phyloP scores from a whole-genome alignment of 2,888 invertebrate genomes.

The Therioaphis trifolii region DNA sequence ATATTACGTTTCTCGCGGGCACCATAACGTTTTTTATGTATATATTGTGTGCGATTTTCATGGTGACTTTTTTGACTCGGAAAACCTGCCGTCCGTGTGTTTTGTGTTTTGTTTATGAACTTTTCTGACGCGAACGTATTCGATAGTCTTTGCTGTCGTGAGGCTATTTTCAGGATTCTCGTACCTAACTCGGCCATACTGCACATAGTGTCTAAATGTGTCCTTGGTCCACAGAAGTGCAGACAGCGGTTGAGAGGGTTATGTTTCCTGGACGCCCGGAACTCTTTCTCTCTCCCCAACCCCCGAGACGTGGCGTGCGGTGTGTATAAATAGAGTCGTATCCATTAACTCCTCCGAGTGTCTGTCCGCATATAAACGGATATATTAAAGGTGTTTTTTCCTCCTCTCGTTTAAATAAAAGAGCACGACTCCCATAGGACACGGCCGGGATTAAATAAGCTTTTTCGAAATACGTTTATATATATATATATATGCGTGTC shows the following conservation, averaged over 20 bases:
- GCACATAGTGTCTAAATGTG: constrained; percentile 28
- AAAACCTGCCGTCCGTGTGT: no score
- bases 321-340: constrained; percentile 55
- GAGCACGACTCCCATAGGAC: constrained; percentile 57
- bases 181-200: constrained; percentile 4
- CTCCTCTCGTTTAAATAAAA: constrained; percentile 58
- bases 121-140: no score
- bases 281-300: constrained; percentile 30
- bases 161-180: neutral
- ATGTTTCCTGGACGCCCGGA: constrained; percentile 53
- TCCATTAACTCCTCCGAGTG: constrained; percentile 58
- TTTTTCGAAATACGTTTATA: constrained; percentile 51
- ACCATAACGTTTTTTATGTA: no score
- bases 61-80: no score
- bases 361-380: constrained; percentile 62
- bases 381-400: constrained; percentile 60
- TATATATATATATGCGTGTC: constrained; percentile 35
- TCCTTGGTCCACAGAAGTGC: constrained; percentile 33
- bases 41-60: no score
- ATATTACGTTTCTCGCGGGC: no score
- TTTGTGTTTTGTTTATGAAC: neutral
- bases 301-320: constrained; percentile 13
- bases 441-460: constrained; percentile 55
- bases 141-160: neutral
- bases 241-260: constrained; percentile 55